Percentiles rank a stretch among this genome's conserved stretches.
Conservation (phyloP, 2,113 vertebrate genomes). For the Cyanoderma ruficeps region DNA sequence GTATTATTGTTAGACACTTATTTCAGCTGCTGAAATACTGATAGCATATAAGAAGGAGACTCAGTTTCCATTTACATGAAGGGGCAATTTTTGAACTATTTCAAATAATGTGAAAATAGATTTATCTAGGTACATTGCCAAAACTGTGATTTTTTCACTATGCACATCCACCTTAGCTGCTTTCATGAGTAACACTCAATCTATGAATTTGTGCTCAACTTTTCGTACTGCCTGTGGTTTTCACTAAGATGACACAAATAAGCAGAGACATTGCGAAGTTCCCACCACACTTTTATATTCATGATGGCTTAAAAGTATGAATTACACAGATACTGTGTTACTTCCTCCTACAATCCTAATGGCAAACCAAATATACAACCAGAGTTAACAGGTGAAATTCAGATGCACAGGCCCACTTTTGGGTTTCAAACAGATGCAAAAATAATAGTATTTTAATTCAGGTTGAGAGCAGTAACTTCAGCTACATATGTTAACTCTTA, state of each 20-base stretch:
- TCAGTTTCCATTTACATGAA: neutral
- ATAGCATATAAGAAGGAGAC: neutral
- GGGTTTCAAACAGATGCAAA: neutral
- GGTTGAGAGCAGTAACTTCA: neutral
- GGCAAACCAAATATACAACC: neutral
- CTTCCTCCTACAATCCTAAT: neutral
- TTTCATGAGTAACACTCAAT: neutral
- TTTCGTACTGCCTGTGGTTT: neutral
- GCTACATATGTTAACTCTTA: neutral
- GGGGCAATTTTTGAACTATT: neutral
- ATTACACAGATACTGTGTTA: neutral
- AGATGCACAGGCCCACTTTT: neutral
- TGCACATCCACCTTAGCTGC: neutral
- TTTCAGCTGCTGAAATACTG: neutral
- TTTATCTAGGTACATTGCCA: neutral
- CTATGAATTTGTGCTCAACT: neutral
- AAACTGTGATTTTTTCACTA: neutral
- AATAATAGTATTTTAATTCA: neutral
- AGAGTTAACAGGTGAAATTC: neutral
- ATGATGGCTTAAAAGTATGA: neutral
- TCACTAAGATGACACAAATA: neutral
- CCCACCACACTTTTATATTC: neutral
- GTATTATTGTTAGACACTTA: neutral
- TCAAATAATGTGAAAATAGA: neutral
- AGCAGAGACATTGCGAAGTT: neutral